Percentiles rank a stretch among this genome's conserved stretches.
These are phyloP conservation scores for Periparus ater DNA, from an alignment of 2,797 vertebrate species.

Conservation along the genomic window DNA sequence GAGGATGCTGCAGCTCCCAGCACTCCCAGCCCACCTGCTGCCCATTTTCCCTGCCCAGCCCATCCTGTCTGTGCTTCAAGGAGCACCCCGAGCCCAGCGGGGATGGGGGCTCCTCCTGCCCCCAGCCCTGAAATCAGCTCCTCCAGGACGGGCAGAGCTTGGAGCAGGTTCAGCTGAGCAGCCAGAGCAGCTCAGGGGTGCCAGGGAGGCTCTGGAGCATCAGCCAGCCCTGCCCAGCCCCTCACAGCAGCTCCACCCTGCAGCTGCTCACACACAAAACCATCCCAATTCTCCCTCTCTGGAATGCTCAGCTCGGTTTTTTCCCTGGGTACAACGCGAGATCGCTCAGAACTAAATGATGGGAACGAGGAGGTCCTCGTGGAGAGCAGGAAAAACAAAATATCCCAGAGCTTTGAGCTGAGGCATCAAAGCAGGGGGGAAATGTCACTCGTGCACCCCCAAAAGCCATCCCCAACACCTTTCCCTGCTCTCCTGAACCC, in stretches of 20 bases:
- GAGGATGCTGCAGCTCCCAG: not conserved
- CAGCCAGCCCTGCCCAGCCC: not conserved
- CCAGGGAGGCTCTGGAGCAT: not conserved
- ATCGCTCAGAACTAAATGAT: not conserved
- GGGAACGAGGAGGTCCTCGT: not conserved
- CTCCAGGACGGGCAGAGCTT: rapidly evolving
- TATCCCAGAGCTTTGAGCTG: not conserved
- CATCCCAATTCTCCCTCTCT: not conserved
- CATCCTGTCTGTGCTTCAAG: not conserved
- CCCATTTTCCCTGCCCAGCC: not conserved
- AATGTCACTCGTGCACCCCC: not conserved
- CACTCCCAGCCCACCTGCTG: not conserved
- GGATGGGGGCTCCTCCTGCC: not conserved
- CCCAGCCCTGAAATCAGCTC: too few relatives aligned
- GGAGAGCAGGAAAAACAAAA: not conserved
- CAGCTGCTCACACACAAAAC: not conserved
- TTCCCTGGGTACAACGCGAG: not conserved
- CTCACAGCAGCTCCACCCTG: not conserved
- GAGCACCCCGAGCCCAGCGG: not conserved
- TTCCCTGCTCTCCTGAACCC: not conserved
- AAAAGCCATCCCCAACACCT: rapidly evolving
- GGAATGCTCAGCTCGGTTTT: not conserved
- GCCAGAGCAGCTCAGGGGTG: not conserved
- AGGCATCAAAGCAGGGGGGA: not conserved
- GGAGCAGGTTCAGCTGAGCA: not conserved